These are phyloP conservation scores for Callipepla squamata DNA, from an alignment of 2,113 vertebrate genomes.

Conservation along the genomic window DNA sequence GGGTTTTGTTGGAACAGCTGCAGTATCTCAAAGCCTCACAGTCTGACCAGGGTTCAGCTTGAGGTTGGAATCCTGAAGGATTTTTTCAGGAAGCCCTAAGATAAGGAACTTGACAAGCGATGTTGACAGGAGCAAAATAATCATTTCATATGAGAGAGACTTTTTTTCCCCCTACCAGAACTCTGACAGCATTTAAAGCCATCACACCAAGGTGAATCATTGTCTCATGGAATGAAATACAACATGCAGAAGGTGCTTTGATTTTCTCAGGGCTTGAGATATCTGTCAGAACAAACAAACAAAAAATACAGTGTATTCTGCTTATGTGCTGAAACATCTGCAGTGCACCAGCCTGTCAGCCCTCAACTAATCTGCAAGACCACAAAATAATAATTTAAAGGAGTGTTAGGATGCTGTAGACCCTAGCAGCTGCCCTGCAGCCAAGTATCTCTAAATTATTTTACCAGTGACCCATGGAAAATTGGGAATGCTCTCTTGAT, in stretches of 20 bases:
- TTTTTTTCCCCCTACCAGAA: not conserved
- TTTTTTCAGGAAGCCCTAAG: slow-evolving; percentile 30
- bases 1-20: not conserved
- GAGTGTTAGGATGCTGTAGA: not conserved
- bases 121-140: not conserved
- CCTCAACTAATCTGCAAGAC: not conserved
- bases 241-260: not conserved
- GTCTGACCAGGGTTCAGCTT: not conserved
- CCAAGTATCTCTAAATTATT: not conserved
- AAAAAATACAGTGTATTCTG: not conserved
- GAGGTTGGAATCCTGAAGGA: not conserved
- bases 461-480: not conserved
- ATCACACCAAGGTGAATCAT: not conserved
- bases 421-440: not conserved
- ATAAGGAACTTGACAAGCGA: not conserved
- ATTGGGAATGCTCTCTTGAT: not conserved
- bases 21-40: accelerated
- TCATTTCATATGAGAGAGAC: not conserved
- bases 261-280: not conserved
- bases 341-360: not conserved
- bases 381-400: slow-evolving; percentile 2
- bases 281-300: not conserved
- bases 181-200: not conserved
- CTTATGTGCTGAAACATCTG: not conserved
- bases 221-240: not conserved